These are phyloP conservation scores for Athrips mouffetella DNA, from an alignment of 2,888 invertebrate species.

Conservation along the genomic window DNA sequence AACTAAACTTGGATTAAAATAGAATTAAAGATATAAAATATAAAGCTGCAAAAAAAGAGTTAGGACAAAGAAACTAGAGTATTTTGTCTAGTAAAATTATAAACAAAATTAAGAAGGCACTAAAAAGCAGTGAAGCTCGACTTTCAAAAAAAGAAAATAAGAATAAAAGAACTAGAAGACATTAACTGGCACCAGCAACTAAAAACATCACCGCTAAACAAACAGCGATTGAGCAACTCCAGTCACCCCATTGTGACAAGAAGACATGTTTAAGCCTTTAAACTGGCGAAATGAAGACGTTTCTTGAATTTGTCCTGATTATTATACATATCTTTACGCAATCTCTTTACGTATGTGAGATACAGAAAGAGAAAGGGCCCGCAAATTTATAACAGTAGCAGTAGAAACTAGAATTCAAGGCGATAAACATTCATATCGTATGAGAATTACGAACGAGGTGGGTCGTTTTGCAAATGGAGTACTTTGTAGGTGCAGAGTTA, in stretches of 20 bases:
- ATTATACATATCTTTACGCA: slow-evolving; percentile 42
- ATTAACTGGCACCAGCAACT: slow-evolving; percentile 25
- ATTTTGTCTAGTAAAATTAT: no score
- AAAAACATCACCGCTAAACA: slow-evolving; percentile 43
- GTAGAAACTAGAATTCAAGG: slow-evolving; percentile 18
- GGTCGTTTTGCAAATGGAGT: slow-evolving; percentile 11
- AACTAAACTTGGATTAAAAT: slow-evolving; percentile 2
- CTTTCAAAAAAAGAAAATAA: no score
- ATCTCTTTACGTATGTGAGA: slow-evolving; percentile 47
- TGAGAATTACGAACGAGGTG: slow-evolving; percentile 5
- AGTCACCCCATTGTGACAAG: slow-evolving; percentile 50
- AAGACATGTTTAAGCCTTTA: slow-evolving; percentile 36
- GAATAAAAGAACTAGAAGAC: no score
- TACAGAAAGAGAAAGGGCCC: slow-evolving; percentile 19
- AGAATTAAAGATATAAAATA: no score
- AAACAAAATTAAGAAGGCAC: no score
- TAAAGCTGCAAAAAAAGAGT: no score
- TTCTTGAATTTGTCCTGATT: slow-evolving; percentile 44
- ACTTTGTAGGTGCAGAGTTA: slow-evolving; percentile 1
- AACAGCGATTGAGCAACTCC: slow-evolving; percentile 55
- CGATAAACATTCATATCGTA: slow-evolving; percentile 17
- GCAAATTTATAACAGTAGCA: slow-evolving; percentile 14
- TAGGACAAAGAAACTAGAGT: no score
- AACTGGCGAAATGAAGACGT: slow-evolving; percentile 43
- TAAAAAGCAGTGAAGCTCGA: no score